A percentile compares a stretch with the other conserved stretches of the same genome.
Evolutionary conservation across 2,888 invertebrate species (phyloP).

Genomic region (Lumbricus terrestris): DNA sequence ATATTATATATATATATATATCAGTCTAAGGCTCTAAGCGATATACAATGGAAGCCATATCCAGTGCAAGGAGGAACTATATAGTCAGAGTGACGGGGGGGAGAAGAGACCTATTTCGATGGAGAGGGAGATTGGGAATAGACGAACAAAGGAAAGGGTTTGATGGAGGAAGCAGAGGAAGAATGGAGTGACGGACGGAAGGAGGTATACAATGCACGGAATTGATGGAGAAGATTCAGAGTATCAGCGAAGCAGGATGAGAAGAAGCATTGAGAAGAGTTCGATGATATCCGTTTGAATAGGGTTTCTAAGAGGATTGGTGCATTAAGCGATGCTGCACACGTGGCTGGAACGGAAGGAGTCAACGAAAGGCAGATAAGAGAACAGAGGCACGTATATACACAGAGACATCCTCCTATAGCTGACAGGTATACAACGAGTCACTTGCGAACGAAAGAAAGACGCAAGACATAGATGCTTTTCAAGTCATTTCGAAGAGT

Average conservation of each 20-base stretch:
- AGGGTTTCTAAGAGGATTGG: too few relatives aligned
- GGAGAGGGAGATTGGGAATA: background rate
- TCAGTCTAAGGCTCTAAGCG: too few relatives aligned
- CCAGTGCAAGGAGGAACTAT: too few relatives aligned
- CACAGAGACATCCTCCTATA: too few relatives aligned
- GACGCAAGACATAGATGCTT: too few relatives aligned
- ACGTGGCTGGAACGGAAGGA: too few relatives aligned
- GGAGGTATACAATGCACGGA: background rate
- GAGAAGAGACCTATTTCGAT: background rate
- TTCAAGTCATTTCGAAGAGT: background rate
- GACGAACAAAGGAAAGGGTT: background rate
- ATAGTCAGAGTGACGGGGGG: too few relatives aligned
- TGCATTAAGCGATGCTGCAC: too few relatives aligned
- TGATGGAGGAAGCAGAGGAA: background rate
- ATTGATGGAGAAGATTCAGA: background rate
- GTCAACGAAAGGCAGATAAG: background rate
- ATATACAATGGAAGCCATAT: too few relatives aligned
- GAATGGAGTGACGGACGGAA: background rate
- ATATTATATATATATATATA: too few relatives aligned
- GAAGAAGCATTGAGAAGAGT: background rate
- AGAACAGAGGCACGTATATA: background rate
- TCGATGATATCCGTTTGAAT: too few relatives aligned
- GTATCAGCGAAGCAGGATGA: background rate
- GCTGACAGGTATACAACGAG: background rate
- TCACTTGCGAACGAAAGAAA: too few relatives aligned